Percentiles rank a stretch among this genome's conserved stretches.
Evolutionary conservation across 2,113 vertebrate genomes (phyloP).

Genomic region (Sisor rabdophorus): DNA sequence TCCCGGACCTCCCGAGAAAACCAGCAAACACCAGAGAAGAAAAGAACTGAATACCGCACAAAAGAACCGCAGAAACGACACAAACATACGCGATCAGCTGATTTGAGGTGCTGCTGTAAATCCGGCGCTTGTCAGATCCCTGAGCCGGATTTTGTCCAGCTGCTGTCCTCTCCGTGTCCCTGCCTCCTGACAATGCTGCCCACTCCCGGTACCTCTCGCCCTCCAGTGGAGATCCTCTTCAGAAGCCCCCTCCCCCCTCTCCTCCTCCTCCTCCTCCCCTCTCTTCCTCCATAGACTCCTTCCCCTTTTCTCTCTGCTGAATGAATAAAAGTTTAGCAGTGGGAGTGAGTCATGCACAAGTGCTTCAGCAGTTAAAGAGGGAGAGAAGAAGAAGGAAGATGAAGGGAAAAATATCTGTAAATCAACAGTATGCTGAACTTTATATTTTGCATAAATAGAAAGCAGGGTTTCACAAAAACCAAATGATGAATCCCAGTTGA

Average conservation of each 20-base stretch:
- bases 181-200: conserved; percentile 48
- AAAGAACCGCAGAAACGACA: not conserved
- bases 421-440: not conserved
- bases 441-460: not conserved
- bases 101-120: conserved; percentile 53
- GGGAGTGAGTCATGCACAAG: conserved; percentile 67
- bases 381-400: not conserved
- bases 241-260: conserved; percentile 17
- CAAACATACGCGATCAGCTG: conserved; percentile 56
- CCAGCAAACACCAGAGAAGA: not conserved
- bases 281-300: not conserved
- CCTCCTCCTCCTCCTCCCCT: not conserved
- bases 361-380: conserved; percentile 38
- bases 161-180: conserved; percentile 54
- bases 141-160: conserved; percentile 50
- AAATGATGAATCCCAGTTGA: not conserved
- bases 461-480: not conserved
- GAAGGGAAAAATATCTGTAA: not conserved
- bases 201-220: conserved; percentile 63
- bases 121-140: conserved; percentile 60
- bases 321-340: conserved; percentile 36
- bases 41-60: not conserved
- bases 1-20: conserved; percentile 23
- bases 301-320: conserved; percentile 1
- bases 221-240: conserved; percentile 68